Conservation (phyloP, 2,888 invertebrate species). For the Amblyteles armatorius region DNA sequence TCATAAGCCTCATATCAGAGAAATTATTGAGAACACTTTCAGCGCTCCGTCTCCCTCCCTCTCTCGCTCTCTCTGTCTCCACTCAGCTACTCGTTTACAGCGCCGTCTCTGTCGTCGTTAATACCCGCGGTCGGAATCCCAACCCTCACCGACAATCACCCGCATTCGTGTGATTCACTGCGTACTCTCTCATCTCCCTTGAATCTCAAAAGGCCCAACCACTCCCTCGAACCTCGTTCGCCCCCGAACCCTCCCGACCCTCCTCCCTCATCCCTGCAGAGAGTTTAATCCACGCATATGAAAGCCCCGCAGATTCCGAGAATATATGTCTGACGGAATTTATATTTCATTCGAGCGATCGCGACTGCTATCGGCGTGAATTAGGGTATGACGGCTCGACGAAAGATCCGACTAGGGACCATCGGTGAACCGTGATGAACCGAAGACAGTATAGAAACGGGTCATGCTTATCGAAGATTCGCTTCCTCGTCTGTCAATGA, state of each 20-base stretch:
- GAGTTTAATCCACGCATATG: slow-evolving; percentile 45
- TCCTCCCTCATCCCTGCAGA: background rate
- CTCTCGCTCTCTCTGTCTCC: slow-evolving; percentile 21
- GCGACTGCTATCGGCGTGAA: slow-evolving; percentile 1
- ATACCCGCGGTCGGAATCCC: slow-evolving; percentile 48
- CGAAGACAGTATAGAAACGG: background rate
- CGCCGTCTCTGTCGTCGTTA: slow-evolving; percentile 38
- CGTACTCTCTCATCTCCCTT: slow-evolving; percentile 17
- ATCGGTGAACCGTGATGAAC: background rate
- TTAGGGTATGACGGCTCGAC: background rate
- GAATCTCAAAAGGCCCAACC: slow-evolving; percentile 21
- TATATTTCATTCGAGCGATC: slow-evolving; percentile 2
- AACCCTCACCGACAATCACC: slow-evolving; percentile 41
- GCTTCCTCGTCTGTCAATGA: background rate
- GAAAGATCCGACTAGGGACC: background rate
- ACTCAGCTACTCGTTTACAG: background rate
- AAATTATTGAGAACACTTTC: slow-evolving; percentile 71
- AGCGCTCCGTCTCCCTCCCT: slow-evolving; percentile 25
- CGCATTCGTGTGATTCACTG: slow-evolving; percentile 56
- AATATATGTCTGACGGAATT: slow-evolving; percentile 29
- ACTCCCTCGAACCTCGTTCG: slow-evolving; percentile 13
- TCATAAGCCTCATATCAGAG: slow-evolving; percentile 73
- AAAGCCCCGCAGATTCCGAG: slow-evolving; percentile 18
- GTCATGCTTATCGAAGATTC: background rate
- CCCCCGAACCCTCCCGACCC: background rate